These are phyloP conservation scores for Halcyon smyrnensis DNA, from an alignment of 2,797 vertebrate species.

Conservation along the genomic window DNA sequence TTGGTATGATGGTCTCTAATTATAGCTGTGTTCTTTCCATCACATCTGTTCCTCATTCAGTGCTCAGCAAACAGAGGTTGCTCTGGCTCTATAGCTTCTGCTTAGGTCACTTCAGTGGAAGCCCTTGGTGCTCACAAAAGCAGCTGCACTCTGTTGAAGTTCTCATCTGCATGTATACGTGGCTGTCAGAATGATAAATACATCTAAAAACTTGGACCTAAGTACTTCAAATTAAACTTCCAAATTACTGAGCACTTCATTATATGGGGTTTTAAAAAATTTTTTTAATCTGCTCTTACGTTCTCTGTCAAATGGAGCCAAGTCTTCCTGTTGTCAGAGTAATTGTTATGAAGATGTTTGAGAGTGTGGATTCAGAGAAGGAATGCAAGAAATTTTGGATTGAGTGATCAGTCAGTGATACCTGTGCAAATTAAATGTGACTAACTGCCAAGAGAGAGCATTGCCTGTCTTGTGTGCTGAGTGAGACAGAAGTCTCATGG, in stretches of 20 bases:
- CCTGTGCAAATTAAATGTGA: neutral
- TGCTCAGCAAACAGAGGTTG: neutral
- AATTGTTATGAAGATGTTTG: neutral
- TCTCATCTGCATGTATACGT: neutral
- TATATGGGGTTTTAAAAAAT: neutral
- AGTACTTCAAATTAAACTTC: neutral
- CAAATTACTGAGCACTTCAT: neutral
- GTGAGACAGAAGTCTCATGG: neutral
- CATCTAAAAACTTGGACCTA: neutral
- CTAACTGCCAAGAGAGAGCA: neutral
- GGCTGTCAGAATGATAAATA: neutral
- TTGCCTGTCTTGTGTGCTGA: neutral
- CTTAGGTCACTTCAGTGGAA: neutral
- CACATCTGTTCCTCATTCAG: neutral
- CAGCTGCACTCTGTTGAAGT: neutral
- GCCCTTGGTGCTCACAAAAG: neutral
- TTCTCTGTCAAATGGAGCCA: neutral
- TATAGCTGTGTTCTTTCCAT: neutral
- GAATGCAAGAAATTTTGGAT: neutral
- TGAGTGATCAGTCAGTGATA: neutral
- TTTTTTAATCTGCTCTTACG: neutral
- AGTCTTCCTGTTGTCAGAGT: neutral
- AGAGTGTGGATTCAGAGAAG: neutral
- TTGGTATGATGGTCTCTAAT: neutral
- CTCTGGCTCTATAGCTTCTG: neutral